Base-by-base conservation (phyloP, 1,140 invertebrate species). In the Pseudomyrmex concolor region DNA sequence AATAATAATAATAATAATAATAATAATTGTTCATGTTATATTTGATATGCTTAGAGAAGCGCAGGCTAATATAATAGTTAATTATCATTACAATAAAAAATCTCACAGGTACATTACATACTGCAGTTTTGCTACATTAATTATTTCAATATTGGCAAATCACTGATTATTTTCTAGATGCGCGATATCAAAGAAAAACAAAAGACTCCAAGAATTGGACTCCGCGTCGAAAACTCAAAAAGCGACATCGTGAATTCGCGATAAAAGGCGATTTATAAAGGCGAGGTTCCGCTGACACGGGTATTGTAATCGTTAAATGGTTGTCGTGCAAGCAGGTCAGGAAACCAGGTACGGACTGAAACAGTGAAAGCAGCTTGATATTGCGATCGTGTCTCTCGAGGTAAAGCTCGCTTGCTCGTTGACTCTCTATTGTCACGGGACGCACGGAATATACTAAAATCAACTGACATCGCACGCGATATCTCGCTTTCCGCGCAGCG, bases 391-490 rank as follows among this genome's bases (percentile, higher is more conserved):
- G 90, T 93, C 91, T 90, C 87, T 89, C 73, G 43, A 70, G 50
- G 86, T 84, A 83, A 81, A 51, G 7, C 80, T 85, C 83, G 66
- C 74, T 68, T 54, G 72, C 82, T 76, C 74, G 71, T 86, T 88
- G 78, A 84, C 84, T 17, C 60, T 71, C 90, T 92, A 91, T 93
- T 94, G 93, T 94, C 93, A 93, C 91, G 92, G 89, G 84, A 92
- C 86, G 87, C 91, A 91, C 90, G 90, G 88, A 91, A 93, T 92
- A 91, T 92, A 86, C 87, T 78, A 81, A 59, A 62, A 88, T 76
- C 89, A 84, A 89, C 89, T 91, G 91, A 93, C 90, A 84, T 90
- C 89, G 93, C 93, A 94, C 93, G 93, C 93, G 93, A 94, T 93
- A 25, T 90, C 80, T 34, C 83, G 85, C 82, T 81, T 81, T 48